Percentiles rank a stretch among this genome's conserved stretches.
These are phyloP conservation scores for Eugnorisma glareosa DNA, from an alignment of 2,888 invertebrate genomes.

Conservation along the genomic window DNA sequence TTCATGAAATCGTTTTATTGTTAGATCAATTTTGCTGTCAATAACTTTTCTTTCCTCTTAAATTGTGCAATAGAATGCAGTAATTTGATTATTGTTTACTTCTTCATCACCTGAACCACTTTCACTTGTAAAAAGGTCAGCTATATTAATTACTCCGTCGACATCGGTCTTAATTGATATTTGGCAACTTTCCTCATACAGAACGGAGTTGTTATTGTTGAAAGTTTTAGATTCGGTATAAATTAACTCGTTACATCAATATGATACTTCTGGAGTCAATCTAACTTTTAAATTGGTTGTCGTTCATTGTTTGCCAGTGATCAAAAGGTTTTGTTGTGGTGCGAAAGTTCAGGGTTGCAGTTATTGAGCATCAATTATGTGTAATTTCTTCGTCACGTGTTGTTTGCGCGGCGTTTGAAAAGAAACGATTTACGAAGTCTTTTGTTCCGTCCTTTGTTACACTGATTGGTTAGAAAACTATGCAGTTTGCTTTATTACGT, in stretches of 20 bases:
- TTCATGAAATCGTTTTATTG: constrained; percentile 17
- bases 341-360: constrained; percentile 55
- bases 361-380: constrained; percentile 52
- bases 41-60: constrained; percentile 11
- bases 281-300: constrained; percentile 54
- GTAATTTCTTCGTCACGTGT: constrained; percentile 52
- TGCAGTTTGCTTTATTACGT: constrained; percentile 30
- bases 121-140: constrained; percentile 43
- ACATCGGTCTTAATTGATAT: constrained; percentile 60
- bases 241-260: constrained; percentile 54
- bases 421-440: constrained; percentile 36
- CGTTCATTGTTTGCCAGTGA: constrained; percentile 37
- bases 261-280: constrained; percentile 46
- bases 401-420: constrained; percentile 37
- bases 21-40: not conserved
- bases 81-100: constrained; percentile 24
- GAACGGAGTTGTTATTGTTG: constrained; percentile 46
- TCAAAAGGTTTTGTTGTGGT: constrained; percentile 34
- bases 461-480: constrained; percentile 27
- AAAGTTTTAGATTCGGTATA: constrained; percentile 52
- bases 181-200: constrained; percentile 63
- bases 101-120: constrained; percentile 38
- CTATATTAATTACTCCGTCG: constrained; percentile 47
- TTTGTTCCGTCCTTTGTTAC: constrained; percentile 35
- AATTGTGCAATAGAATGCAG: constrained; percentile 34